phyloP scores from a whole-genome alignment of 1,140 invertebrate genomes.

The Heliothis subflexa region DNA sequence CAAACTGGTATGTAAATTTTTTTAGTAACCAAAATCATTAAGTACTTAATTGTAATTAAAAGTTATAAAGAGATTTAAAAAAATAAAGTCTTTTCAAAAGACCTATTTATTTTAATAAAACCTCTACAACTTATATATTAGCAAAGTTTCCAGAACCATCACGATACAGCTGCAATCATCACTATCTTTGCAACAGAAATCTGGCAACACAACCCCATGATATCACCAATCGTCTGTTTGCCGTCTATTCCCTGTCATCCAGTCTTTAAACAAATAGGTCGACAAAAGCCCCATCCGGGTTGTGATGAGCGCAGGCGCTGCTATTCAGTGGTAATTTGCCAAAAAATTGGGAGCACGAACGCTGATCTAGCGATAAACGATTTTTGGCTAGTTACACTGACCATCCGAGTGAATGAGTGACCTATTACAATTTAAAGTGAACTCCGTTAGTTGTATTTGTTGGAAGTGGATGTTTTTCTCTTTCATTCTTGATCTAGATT shows the following conservation, averaged over 20 bases:
- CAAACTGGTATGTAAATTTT: too few species aligned
- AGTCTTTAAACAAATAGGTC: slow-evolving; percentile 12
- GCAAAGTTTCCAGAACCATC: too few species aligned
- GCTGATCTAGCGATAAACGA: not conserved
- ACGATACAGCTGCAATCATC: not conserved
- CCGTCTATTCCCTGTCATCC: slow-evolving; percentile 15
- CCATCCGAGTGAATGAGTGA: slow-evolving; percentile 17
- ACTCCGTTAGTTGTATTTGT: not conserved
- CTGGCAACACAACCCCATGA: slow-evolving; percentile 11
- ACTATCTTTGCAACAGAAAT: not conserved
- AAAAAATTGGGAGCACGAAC: slow-evolving; percentile 1
- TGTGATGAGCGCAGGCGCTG: not conserved
- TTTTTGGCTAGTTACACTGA: slow-evolving; percentile 17
- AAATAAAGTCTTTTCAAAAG: too few species aligned
- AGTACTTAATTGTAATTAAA: too few species aligned
- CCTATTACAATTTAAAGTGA: slow-evolving; percentile 18
- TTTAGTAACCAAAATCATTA: too few species aligned
- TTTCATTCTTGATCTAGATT: not conserved
- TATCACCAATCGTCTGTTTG: slow-evolving; percentile 26
- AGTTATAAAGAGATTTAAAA: too few species aligned
- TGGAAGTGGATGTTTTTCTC: not conserved
- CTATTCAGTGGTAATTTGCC: slow-evolving; percentile 33
- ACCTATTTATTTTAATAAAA: too few species aligned
- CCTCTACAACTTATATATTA: too few species aligned
- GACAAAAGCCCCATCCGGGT: slow-evolving; percentile 8